A percentile compares a stretch with the other conserved stretches of the same genome.
phyloP scores from a whole-genome alignment of 2,888 invertebrate species.

The Sphaeridia pumilis region DNA sequence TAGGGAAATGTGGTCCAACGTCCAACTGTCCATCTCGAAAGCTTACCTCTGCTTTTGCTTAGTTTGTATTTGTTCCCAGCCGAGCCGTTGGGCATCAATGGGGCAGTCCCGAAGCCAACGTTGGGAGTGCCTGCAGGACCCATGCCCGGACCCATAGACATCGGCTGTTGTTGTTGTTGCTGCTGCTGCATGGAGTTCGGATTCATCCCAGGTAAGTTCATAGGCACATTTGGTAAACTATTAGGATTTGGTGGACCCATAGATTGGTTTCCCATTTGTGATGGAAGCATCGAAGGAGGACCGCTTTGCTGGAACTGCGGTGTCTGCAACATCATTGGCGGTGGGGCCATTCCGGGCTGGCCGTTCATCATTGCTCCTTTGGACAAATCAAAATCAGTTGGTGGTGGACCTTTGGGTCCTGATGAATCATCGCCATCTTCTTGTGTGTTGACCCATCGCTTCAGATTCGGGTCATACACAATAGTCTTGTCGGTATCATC shows the following conservation, averaged over 20 bases:
- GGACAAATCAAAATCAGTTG: slow-evolving; percentile 50
- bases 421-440: slow-evolving; percentile 51
- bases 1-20: no score
- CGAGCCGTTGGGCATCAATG: slow-evolving; percentile 10
- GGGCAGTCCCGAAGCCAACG: neutral
- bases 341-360: no score
- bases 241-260: neutral
- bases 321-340: slow-evolving; percentile 10
- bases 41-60: slow-evolving; percentile 24
- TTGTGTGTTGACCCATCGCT: slow-evolving; percentile 76
- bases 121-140: neutral
- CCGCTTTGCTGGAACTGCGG: slow-evolving; percentile 11
- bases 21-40: neutral
- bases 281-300: neutral
- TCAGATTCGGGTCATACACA: slow-evolving; percentile 80
- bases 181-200: no score
- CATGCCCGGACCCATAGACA: neutral
- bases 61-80: slow-evolving; percentile 27
- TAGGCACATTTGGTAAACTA: neutral
- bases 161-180: neutral
- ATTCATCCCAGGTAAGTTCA: neutral
- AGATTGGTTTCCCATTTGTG: neutral
- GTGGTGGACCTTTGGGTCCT: slow-evolving; percentile 52
- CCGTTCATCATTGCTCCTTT: slow-evolving; percentile 10
- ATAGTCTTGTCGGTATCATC: slow-evolving; percentile 89